phyloP scores from a whole-genome alignment of 2,797 vertebrate species.

The Pseudochromis fuscus region DNA sequence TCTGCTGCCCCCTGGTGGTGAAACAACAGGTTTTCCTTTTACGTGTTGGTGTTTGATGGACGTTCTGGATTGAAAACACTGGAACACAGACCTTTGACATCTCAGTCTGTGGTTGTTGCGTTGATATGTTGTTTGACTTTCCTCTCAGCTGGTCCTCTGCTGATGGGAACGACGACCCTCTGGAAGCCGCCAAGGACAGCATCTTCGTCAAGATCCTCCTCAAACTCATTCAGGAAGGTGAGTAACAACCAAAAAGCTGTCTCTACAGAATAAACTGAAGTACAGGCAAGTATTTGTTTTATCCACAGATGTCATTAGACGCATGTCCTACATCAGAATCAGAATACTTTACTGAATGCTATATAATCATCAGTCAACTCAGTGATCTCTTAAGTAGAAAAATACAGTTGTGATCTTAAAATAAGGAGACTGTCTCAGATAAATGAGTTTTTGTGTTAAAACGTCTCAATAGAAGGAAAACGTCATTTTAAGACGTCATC shows the following conservation, averaged over 20 bases:
- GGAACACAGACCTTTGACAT: neutral
- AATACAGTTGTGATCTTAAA: too few relatives aligned
- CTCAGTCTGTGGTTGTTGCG: neutral
- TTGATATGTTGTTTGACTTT: neutral
- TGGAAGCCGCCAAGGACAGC: constrained; percentile 94
- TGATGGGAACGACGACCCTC: constrained; percentile 92
- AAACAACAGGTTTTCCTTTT: too few relatives aligned
- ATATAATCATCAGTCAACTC: too few relatives aligned
- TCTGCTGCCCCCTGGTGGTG: neutral
- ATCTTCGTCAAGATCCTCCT: constrained; percentile 95
- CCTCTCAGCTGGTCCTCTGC: constrained; percentile 89
- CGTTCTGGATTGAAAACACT: neutral
- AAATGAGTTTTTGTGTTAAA: too few relatives aligned
- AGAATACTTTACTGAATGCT: too few relatives aligned
- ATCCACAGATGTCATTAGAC: too few relatives aligned
- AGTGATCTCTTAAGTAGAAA: too few relatives aligned
- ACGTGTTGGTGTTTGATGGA: neutral
- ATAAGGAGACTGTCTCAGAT: too few relatives aligned
- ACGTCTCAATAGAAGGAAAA: too few relatives aligned
- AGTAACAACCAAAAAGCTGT: neutral
- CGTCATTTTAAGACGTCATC: too few relatives aligned
- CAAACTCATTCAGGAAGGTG: constrained; percentile 94
- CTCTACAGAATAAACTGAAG: neutral
- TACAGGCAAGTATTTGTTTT: too few relatives aligned
- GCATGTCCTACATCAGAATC: too few relatives aligned